Base-by-base conservation (phyloP, 2,113 vertebrate species). In the Otis tarda region DNA sequence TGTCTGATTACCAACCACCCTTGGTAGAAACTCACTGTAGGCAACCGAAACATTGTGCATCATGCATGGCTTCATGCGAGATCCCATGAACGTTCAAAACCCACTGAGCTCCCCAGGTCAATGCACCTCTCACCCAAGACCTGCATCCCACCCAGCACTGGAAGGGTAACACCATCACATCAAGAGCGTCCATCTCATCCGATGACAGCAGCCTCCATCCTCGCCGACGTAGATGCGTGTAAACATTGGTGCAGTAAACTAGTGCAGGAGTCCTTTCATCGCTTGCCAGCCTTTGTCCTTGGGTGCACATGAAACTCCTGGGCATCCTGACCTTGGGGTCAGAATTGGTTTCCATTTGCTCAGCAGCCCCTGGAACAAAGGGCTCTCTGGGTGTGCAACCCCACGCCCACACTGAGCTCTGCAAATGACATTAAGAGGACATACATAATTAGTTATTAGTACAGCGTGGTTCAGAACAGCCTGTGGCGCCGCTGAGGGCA, bases 211-310 rank as follows among this genome's bases (percentile, higher is more conserved):
- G 68, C 47, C 61, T 83, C 93, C 83, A 52, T 70, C 91, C 83
- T 45, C 3, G 0, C 41, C 10, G 9, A 81, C 25, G 27, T 80
- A 63, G 41, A 73, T 0, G 1, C 0, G 1, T 4, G 41, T 4
- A 35, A 91, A 49, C 2, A 4, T 70, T 6, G 1, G 79, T 4
- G 88, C 85, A 83, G 67, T 95, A 96, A 96, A 95, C 0, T n/a
- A 77, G 75, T 10, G 49, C 50, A 12, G 50, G 45, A 18, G 68
- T 31, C 97, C 97, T 98, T 97, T 98, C 95, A 98, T 97, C 97
- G 25, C 81, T 69, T 92, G 93, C 95, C 97, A 95, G 74, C 86
- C 92, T 87, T 90, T 91, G 91, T 87, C 90, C 77, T 52, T 61
- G 81, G 84, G 47, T 83, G 76, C 11, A 10, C 43, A n/a, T 2